Evolutionary conservation across 2,797 vertebrate genomes (phyloP).

Genomic region (Hirundo rustica): DNA sequence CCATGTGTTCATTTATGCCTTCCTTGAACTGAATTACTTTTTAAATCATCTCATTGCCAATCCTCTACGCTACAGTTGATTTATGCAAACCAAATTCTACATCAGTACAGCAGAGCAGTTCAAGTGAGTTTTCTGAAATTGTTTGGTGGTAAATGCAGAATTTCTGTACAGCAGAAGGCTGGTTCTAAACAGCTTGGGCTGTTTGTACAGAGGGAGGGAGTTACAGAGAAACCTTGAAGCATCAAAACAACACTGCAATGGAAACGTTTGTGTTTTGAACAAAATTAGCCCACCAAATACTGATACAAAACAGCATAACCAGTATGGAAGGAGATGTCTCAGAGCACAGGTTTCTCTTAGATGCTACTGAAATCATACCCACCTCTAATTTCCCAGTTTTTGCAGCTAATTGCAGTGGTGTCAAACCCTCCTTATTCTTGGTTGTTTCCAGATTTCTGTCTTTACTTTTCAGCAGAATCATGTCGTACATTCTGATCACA

Average conservation of each 20-base stretch:
- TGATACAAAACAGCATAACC: not conserved
- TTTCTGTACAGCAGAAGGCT: not conserved
- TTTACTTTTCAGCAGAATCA: constrained; percentile 74
- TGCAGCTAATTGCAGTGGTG: constrained; percentile 77
- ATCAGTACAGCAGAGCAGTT: not conserved
- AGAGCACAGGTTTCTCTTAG: not conserved
- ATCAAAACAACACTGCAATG: not conserved
- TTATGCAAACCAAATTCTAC: not conserved
- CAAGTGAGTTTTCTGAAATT: not conserved
- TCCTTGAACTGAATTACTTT: not conserved
- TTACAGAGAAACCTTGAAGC: not conserved
- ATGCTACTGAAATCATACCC: not conserved
- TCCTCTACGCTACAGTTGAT: not conserved
- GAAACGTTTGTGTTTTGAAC: not conserved
- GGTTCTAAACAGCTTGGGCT: not conserved
- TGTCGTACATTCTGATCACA: constrained; percentile 79
- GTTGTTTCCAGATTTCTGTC: constrained; percentile 76
- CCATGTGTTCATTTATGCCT: not conserved
- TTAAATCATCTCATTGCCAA: not conserved
- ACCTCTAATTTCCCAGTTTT: constrained; percentile 82
- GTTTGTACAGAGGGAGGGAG: not conserved
- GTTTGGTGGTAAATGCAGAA: not conserved
- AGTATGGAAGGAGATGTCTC: not conserved
- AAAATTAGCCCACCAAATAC: not conserved
- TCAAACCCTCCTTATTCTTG: constrained; percentile 76